Conservation (phyloP, 2,113 vertebrate species). For the Melanerpes formicivorus region DNA sequence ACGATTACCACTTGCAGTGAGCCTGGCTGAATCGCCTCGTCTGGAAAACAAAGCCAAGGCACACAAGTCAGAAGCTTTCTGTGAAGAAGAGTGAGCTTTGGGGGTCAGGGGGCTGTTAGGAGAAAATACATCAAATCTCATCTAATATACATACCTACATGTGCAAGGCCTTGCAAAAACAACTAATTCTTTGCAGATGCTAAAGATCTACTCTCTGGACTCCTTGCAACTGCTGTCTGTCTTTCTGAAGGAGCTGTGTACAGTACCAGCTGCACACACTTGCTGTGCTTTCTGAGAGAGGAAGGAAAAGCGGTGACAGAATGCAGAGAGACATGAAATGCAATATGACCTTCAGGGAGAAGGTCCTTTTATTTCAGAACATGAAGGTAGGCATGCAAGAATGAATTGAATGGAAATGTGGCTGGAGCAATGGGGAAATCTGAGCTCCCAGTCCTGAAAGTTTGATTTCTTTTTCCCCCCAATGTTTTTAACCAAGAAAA, state of each 20-base stretch:
- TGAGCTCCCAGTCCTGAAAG: not conserved
- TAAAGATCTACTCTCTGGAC: not conserved
- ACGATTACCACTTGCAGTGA: slow-evolving; percentile 10
- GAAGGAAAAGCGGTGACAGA: not conserved
- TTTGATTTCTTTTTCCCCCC: not conserved
- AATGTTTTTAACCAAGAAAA: not conserved
- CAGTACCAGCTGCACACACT: not conserved
- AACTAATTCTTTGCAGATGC: not conserved
- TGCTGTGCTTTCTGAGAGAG: not conserved
- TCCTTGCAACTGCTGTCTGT: not conserved
- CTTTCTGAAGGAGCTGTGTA: not conserved
- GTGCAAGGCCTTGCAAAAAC: not conserved
- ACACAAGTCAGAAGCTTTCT: not conserved
- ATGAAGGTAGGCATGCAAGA: not conserved
- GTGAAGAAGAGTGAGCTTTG: not conserved
- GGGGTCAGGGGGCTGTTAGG: not conserved
- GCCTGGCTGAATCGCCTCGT: not conserved
- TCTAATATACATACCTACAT: not conserved
- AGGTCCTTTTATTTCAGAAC: not conserved
- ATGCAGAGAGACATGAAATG: not conserved
- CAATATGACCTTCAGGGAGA: fast-evolving
- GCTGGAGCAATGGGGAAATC: not conserved
- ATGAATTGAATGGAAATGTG: not conserved
- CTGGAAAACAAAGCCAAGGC: not conserved
- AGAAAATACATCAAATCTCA: not conserved